Evolutionary conservation across 2,113 vertebrate species (phyloP).

Genomic region (Acanthochromis polyacanthus): DNA sequence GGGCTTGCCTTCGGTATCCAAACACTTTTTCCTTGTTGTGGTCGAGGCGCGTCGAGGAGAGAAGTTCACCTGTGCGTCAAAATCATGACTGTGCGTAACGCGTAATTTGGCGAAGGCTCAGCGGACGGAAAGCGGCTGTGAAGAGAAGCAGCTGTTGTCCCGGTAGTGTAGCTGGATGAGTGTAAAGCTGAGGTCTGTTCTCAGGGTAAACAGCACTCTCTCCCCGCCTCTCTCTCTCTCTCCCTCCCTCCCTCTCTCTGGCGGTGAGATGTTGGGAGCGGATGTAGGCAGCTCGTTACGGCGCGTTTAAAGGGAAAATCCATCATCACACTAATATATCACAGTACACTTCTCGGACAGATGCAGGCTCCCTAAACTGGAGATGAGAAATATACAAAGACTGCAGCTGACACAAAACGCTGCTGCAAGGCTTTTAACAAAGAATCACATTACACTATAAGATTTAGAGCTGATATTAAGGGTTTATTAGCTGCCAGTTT

Average conservation of each 20-base stretch:
- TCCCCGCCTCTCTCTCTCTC: conserved; percentile 40
- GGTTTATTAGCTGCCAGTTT: too few relatives aligned
- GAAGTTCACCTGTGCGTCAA: conserved; percentile 68
- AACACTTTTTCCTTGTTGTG: not conserved
- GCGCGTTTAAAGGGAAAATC: conserved; percentile 33
- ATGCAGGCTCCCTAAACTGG: not conserved
- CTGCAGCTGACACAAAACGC: too few relatives aligned
- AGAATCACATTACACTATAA: too few relatives aligned
- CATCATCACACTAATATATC: conserved; percentile 11
- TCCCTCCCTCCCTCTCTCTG: conserved; percentile 21
- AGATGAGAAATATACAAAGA: too few relatives aligned
- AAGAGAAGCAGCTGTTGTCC: conserved; percentile 43
- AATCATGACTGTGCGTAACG: conserved; percentile 67
- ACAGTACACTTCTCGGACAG: not conserved
- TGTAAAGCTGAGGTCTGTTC: conserved; percentile 10
- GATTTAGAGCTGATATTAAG: too few relatives aligned
- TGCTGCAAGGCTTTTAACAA: too few relatives aligned
- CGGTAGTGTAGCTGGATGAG: conserved; percentile 30
- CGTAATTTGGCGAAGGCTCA: not conserved
- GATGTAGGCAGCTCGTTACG: conserved; percentile 27
- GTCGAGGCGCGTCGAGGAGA: not conserved
- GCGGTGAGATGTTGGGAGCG: conserved; percentile 37
- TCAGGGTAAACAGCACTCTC: conserved; percentile 52
- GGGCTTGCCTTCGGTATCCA: not conserved
- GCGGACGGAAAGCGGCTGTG: not conserved